These are phyloP conservation scores for Globia sparganii DNA, from an alignment of 2,888 invertebrate species.

Conservation along the genomic window DNA sequence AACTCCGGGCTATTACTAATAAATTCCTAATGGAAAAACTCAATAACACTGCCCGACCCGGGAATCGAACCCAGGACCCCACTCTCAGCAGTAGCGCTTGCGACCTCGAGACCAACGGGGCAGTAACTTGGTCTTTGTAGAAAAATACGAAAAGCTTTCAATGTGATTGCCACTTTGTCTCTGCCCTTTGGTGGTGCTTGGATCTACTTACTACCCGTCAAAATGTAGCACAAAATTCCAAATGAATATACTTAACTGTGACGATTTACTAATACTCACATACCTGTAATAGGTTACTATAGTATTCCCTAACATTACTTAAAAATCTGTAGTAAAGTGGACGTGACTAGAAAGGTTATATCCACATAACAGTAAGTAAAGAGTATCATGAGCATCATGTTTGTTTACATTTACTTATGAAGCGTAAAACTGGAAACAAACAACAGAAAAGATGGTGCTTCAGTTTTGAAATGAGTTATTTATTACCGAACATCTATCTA, in stretches of 20 bases:
- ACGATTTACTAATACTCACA: neutral
- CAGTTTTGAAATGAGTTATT: neutral
- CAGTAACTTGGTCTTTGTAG: neutral
- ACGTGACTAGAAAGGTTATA: slow-evolving; percentile 51
- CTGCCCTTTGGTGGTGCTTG: too few relatives aligned
- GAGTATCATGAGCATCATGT: slow-evolving; percentile 5
- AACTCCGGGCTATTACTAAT: too few relatives aligned
- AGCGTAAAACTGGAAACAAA: neutral
- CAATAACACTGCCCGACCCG: too few relatives aligned
- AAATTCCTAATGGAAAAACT: too few relatives aligned
- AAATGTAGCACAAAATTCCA: neutral
- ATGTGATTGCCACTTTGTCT: neutral
- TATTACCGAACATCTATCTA: neutral
- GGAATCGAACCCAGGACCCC: too few relatives aligned
- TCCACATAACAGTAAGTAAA: neutral
- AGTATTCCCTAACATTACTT: slow-evolving; percentile 39
- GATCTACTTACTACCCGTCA: neutral
- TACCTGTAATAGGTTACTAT: neutral
- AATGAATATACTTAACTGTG: neutral
- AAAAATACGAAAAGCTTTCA: neutral
- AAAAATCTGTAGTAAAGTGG: slow-evolving; percentile 41
- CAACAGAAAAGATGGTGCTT: neutral
- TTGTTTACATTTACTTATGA: slow-evolving; percentile 32
- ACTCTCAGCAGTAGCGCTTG: too few relatives aligned
- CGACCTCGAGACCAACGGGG: too few relatives aligned